Conservation (phyloP, 2,797 vertebrate species). For the Potorous gilbertii region DNA sequence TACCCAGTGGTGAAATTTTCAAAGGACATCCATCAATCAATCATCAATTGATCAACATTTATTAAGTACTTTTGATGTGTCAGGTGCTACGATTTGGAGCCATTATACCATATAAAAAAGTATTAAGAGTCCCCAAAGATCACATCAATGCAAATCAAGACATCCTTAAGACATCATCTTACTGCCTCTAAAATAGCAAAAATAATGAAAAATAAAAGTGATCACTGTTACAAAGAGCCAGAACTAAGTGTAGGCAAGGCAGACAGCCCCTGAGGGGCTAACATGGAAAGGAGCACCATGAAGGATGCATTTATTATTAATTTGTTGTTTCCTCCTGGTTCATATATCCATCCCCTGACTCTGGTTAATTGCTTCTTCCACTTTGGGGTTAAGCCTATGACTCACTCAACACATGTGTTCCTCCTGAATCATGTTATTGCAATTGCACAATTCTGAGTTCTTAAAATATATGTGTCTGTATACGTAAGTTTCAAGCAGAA, state of each 20-base stretch:
- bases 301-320: not conserved
- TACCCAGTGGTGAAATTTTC: not conserved
- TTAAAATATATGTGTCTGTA: conserved; percentile 1
- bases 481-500: not conserved
- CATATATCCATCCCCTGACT: not conserved
- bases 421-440: not conserved
- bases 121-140: not conserved
- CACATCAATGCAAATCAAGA: not conserved
- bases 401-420: conserved; percentile 1
- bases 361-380: not conserved
- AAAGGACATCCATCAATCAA: not conserved
- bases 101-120: not conserved
- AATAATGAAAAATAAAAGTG: not conserved
- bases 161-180: not conserved
- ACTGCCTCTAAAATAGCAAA: not conserved
- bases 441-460: not conserved
- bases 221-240: not conserved
- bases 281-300: not conserved
- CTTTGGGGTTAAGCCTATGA: not conserved
- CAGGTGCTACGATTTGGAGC: not conserved
- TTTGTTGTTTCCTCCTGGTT: not conserved
- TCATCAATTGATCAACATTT: not conserved
- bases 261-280: not conserved
- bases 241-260: not conserved
- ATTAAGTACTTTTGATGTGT: not conserved